These are phyloP conservation scores for Helicoverpa assulta DNA, from an alignment of 2,888 invertebrate species.

Conservation along the genomic window DNA sequence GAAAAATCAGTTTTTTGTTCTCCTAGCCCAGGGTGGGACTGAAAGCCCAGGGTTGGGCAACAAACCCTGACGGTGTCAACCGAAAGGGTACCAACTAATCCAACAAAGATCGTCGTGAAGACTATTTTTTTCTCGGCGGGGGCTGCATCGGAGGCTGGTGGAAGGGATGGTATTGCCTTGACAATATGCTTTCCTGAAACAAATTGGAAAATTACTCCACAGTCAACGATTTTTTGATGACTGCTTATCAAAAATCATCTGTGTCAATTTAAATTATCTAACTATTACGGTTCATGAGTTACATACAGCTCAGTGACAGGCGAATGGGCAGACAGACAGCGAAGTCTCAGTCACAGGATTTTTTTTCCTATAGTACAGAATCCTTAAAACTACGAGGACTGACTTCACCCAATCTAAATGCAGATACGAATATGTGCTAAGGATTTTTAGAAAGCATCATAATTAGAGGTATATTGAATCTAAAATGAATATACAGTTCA, in stretches of 20 bases:
- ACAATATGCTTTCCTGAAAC: slow-evolving; percentile 82
- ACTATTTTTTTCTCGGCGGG: slow-evolving; percentile 79
- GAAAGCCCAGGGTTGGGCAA: slow-evolving; percentile 66
- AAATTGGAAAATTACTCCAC: slow-evolving; percentile 5
- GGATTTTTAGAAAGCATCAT: too few relatives aligned
- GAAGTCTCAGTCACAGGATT: too few relatives aligned
- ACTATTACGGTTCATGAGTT: too few relatives aligned
- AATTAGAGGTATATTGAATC: too few relatives aligned
- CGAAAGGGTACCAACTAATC: slow-evolving; percentile 74
- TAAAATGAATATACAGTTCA: not conserved
- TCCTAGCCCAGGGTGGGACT: slow-evolving; percentile 60
- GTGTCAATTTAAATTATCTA: too few relatives aligned
- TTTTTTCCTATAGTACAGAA: too few relatives aligned
- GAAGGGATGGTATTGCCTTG: slow-evolving; percentile 85
- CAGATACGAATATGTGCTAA: too few relatives aligned
- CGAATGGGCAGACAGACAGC: too few relatives aligned
- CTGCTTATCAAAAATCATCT: not conserved
- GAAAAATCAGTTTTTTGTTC: slow-evolving; percentile 68
- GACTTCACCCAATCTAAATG: too few relatives aligned
- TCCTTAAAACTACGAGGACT: too few relatives aligned
- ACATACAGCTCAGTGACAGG: not conserved
- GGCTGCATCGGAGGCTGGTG: slow-evolving; percentile 85
- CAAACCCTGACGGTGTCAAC: slow-evolving; percentile 78
- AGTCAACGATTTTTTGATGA: not conserved
- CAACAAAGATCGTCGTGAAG: slow-evolving; percentile 55